Base-by-base conservation (phyloP, 2,797 vertebrate genomes). In the Xiphophorus birchmanni region DNA sequence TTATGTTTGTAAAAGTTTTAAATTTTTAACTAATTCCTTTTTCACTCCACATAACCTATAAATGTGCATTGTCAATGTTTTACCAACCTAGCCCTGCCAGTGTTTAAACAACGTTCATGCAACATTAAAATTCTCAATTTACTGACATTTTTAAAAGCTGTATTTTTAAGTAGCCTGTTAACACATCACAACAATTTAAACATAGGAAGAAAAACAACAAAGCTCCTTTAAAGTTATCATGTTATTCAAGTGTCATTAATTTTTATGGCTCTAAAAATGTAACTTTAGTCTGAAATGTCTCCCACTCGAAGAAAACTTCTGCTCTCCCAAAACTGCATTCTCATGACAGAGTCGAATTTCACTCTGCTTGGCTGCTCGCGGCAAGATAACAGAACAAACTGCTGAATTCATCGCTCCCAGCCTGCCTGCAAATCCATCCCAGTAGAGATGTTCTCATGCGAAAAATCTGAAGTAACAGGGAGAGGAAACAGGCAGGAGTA, bases 291-390 rank as follows among this genome's bases (percentile, higher is more conserved):
- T 82, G 73, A 79, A 84, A 60, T 78, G 77, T 29, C 84, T 69
- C 82, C 89, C 88, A 83, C 75, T 77, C 81, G 63, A 88, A 80
- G 44, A 84, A 75, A 91, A 91, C 83, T 82, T 50, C 75, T 74
- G 60, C 75, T 80, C 67, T 79, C 84, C 26, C 81, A 63, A 80
- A 80, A 80, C 73, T 73, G 32, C 77, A 74, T 89, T 92, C 84
- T 82, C 80, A 78, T 73, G 21, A 52, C 85, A 48, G 86, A 88
- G 75, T 91, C 89, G 73, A 54, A 84, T 93, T 93, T 94, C 90
- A 91, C 89, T 92, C 86, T 87, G 79, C 89, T 89, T 80, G 79
- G 84, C 88, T 89, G 88, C 90, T 91, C 37, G 77, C 81, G 84
- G 90, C 86, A 85, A 72, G 90, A 91, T 89, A 90, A 91, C 82